Base-by-base conservation (phyloP, 2,113 vertebrate genomes). In the Heloderma charlesbogerti region DNA sequence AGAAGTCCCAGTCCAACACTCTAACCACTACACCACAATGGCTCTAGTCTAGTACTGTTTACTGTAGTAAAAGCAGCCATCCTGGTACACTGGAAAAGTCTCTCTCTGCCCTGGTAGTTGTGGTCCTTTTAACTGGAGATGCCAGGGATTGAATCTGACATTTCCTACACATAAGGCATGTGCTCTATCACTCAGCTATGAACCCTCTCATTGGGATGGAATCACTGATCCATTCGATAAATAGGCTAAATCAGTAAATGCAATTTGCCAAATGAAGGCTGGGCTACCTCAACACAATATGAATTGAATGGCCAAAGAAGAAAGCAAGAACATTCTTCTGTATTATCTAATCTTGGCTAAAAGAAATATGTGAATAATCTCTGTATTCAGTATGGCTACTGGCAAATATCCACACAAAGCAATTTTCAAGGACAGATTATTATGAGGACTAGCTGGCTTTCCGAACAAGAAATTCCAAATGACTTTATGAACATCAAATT, bases 201-300 rank as follows among this genome's bases (percentile, higher is more conserved):
- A 45, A 51, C 66, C 20, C 16, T 71, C 16, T 16, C 43, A 48
- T 31, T 85, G 25, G 43, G 43, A 13, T 48, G 13, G 37, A 34
- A 85, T 45, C 43, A 85, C 31, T 51, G 8, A 7, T 69, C 5
- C 27, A 69, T 69, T 27, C 7, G 6, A 78, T 51, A 48, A 86
- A 69, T n/a, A 29, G 67, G 31, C 29, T n/a, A 72, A 69, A 34
- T 20, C 48, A n/a, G 84, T 16, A 71, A 69, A 31, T 71, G 43
- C 63, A 86, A 60, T 83, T 57, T 83, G 51, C 81, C 60, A 83
- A 83, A 82, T 82, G 78, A 57, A n/a, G 13, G 80, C 57, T 82
- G 34, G 54, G 31, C 54, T 37, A 51, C 84, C 45, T 48, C 84
- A 85, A 20, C 45, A n/a, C 67, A 86, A 51, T 51, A 31, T 29